Conservation (phyloP, 2,888 invertebrate species). For the Ophioninae sp. region DNA sequence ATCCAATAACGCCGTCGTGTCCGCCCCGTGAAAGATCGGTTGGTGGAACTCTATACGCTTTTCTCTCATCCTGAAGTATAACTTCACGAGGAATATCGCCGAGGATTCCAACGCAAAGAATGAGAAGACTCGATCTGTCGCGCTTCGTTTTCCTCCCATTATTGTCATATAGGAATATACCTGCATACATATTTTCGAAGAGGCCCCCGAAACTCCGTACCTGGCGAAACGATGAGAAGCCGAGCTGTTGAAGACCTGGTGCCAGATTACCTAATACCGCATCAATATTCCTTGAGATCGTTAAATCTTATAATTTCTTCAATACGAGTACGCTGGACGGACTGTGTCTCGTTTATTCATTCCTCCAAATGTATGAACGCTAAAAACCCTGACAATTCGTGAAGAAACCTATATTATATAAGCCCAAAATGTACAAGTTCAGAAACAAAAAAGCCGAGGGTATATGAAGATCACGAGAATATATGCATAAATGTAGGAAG, state of each 20-base stretch:
- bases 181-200: slow-evolving; percentile 3
- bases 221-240: background rate
- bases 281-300: background rate
- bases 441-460: no score
- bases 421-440: no score
- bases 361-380: no score
- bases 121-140: slow-evolving; percentile 56
- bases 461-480: no score
- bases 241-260: background rate
- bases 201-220: background rate
- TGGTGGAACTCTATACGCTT: slow-evolving; percentile 44
- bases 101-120: slow-evolving; percentile 35
- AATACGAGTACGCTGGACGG: background rate
- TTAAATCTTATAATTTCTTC: background rate
- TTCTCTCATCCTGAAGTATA: slow-evolving; percentile 46
- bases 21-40: slow-evolving; percentile 70
- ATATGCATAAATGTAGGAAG: no score
- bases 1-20: slow-evolving; percentile 75
- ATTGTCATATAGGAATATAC: slow-evolving; percentile 28
- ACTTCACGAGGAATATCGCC: slow-evolving; percentile 61
- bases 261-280: background rate
- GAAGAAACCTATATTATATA: no score
- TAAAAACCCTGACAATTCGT: no score
- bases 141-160: slow-evolving; percentile 57
- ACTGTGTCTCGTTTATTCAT: background rate